A percentile compares a stretch with the other conserved stretches of the same genome.
Evolutionary conservation across 2,113 vertebrate genomes (phyloP).

Genomic region (Rattus rattus): DNA sequence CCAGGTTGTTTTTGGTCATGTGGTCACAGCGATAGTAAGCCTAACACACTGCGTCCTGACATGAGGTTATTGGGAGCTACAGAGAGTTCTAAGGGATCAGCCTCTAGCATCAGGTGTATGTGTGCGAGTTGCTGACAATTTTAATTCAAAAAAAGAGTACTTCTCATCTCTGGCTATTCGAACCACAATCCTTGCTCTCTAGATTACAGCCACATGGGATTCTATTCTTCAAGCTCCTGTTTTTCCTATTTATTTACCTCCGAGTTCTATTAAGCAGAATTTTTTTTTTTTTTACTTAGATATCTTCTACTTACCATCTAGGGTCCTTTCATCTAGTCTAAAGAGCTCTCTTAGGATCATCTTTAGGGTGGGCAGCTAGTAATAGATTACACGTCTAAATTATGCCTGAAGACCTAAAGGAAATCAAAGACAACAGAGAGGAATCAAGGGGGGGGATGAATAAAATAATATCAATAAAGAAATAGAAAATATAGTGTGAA

Average conservation of each 20-base stretch:
- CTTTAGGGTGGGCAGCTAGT: not conserved
- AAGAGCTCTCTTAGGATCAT: not conserved
- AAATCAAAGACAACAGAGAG: constrained; percentile 10
- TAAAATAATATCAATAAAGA: not conserved
- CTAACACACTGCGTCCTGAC: not conserved
- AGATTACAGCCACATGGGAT: not conserved
- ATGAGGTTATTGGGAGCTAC: not conserved
- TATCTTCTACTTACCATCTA: not conserved
- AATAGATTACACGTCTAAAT: constrained; percentile 24
- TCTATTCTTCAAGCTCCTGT: not conserved
- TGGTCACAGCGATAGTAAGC: not conserved
- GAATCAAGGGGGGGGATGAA: not conserved
- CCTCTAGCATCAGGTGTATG: not conserved
- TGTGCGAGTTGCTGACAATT: not conserved
- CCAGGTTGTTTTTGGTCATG: not conserved
- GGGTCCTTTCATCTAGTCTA: too few species aligned
- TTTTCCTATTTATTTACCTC: not conserved
- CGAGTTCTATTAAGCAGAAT: not conserved
- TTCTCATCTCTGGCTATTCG: not conserved
- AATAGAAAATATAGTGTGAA: not conserved
- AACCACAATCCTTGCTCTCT: not conserved
- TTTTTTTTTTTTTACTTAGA: not conserved
- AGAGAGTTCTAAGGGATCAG: not conserved
- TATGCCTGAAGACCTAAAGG: not conserved
- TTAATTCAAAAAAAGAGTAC: too few species aligned